Base-by-base conservation (phyloP, 2,888 invertebrate species). In the Tachystola acroxantha region DNA sequence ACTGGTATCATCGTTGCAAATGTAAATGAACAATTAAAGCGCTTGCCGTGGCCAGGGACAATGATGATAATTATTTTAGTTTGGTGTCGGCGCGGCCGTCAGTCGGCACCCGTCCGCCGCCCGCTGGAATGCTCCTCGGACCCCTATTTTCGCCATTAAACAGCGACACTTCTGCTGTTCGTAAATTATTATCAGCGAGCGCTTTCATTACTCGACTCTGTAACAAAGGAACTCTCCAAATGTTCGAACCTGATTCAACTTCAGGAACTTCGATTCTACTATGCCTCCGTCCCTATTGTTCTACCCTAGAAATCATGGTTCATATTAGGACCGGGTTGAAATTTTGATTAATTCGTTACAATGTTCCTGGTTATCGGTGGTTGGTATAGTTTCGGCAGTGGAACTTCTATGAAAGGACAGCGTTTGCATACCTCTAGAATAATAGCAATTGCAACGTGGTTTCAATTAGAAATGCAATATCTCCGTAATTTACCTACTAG, bases 51-150 rank as follows among this genome's bases (percentile, higher is more conserved):
- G 75, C 80, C 78, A 68, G 75, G 74, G 76, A 82, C 85, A 84
- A 84, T 84, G 81, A 85, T 82, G 77, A 86, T 86, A 85, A 86
- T 85, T 86, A 86, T 86, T 86, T 86, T 81, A 86, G 86, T 85
- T 85, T 68, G 82, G 66, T 78, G 84, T 79, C 81, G 75, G 16
- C 78, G 71, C 70, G 75, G 74, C 63, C 71, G 81, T 80, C 82
- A 78, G 68, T 72, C 41, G 35, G 30, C 36, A 54, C 53, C 58
- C 59, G 51, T 53, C 57, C 70, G 53, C n/a, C n/a, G 58, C 65
- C 57, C 68, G 53, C 56, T 72, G 85, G 85, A 85, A 85, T 85
- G 81, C 77, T 77, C 54, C 77, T 80, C 77, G 74, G 78, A 62
- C 64, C 72, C 72, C 71, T 62, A 64, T 69, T 72, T 70, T 75